phyloP scores from a whole-genome alignment of 2,113 vertebrate species.

The Fulica atra region DNA sequence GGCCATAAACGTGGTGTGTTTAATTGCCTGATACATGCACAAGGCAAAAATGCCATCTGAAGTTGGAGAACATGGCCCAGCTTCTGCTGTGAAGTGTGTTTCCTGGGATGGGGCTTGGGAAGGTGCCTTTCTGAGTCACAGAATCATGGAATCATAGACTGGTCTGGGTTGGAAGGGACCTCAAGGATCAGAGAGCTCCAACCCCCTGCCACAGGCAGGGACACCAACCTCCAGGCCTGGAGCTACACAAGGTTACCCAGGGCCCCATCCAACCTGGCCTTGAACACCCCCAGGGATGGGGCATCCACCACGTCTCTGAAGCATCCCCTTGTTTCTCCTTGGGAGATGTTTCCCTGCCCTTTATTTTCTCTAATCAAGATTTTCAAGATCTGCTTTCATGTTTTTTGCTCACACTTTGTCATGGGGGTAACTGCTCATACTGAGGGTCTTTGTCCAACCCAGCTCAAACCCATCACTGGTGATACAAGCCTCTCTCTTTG shows the following conservation, averaged over 20 bases:
- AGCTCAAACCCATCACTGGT: background rate
- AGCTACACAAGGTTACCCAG: too few relatives aligned
- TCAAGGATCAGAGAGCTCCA: too few relatives aligned
- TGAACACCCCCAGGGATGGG: too few relatives aligned
- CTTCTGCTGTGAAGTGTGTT: background rate
- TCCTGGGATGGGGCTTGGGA: background rate
- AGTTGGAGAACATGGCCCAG: fast-evolving
- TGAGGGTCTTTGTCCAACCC: background rate
- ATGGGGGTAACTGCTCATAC: background rate
- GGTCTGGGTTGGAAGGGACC: too few relatives aligned
- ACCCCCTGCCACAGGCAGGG: too few relatives aligned
- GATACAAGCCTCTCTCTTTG: background rate
- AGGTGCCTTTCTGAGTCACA: background rate
- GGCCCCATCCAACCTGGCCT: too few relatives aligned
- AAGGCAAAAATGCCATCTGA: background rate
- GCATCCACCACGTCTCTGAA: background rate
- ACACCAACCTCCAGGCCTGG: too few relatives aligned
- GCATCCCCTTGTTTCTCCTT: background rate
- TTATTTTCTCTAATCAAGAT: background rate
- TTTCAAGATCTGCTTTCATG: background rate
- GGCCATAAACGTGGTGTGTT: fast-evolving
- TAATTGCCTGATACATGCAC: fast-evolving
- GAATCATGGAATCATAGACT: too few relatives aligned
- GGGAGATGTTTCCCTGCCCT: background rate
- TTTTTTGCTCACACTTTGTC: background rate